Evolutionary conservation across 2,888 invertebrate species (phyloP), one percentile per base, ranked within the genome.

Genomic region (Hipparchia semele): DNA sequence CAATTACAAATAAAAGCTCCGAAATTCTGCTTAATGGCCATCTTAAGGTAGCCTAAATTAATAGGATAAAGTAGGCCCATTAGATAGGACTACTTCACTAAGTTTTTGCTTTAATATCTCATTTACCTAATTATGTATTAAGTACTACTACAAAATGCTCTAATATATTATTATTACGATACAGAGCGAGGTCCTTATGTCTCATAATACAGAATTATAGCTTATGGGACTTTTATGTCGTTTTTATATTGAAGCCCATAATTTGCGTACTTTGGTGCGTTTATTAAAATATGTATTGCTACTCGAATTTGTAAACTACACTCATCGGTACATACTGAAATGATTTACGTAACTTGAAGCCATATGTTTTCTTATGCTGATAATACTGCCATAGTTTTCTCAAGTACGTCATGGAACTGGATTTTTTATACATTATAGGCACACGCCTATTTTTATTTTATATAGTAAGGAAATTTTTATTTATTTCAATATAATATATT

Each of bases 161-260:
- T 45, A n/a, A 45, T n/a, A 60, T 12, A 60, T 60, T 60, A 60
- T 60, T 60, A 60, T 60, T 12, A 39, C 60, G 6, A 60, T 39
- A 45, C 60, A 60, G 12, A 60, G 39, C 60, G 12, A 60, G 45
- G 39, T 60, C 45, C 39, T 45, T 60, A 60, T 45, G n/a, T 60
- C 60, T 39, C 12, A 39, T 60, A 60, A 60, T 39, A 60, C 39
- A 39, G 60, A 60, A 45, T 60, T 60, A 60, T 39, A n/a, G 39
- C 60, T 6, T 60, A 39, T 60, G 60, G 45, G 12, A 45, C 39
- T 60, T 60, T 60, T 60, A 60, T 60, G 45, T 39, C 10, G 45
- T 60, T 60, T 60, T 60, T 60, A 60, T 33, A 10, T 10, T 10
- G 12, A 45, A 39, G 33, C 12, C 60, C 60, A 60, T 60, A 6